Evolutionary conservation across 2,888 invertebrate genomes (phyloP), one percentile per base, ranked within the genome.

Genomic region (Aricia artaxerxes): DNA sequence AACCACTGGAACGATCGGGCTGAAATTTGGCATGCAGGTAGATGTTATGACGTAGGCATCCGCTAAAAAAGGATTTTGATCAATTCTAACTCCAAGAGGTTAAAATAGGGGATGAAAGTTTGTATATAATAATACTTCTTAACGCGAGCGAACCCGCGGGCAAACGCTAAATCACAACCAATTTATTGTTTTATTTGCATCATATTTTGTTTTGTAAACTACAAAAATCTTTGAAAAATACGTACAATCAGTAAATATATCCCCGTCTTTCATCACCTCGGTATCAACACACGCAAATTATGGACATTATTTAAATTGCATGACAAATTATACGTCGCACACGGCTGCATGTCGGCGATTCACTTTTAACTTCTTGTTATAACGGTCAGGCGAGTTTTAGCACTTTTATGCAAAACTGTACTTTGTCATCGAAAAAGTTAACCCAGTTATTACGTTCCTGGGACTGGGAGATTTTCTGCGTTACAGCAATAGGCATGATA

Each of bases 261-360:
- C 80, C 78, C 87, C 87, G 88, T 88, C 88, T 87, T 91, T 91
- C 90, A 92, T 93, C 93, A 93, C 90, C 86, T 89, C 89, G 90
- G 90, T 91, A 93, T 93, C 92, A 92, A 92, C 92, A 92, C 90
- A 91, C 90, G 88, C 44, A 93, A 92, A 93, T 93, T 89, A 93
- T 92, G 91, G 89, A 90, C 90, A 94, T 93, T 94, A 94, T 93
- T 93, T 90, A 94, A 94, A 93, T 94, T 93, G 92, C 91, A 85
- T 90, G 93, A 92, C 93, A 93, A 93, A 93, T 93, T 93, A 92
- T 88, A 93, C 82, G 89, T 90, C 90, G 88, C 89, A 87, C 88
- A 90, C 87, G 87, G 90, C 88, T 89, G 89, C 76, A 89, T 90
- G 92, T 92, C 91, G 89, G 90, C 87, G 89, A 93, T 92, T 90